A percentile compares a stretch with the other conserved stretches of the same genome.
Conservation (phyloP, 2,113 vertebrate genomes). For the Rostratula benghalensis region DNA sequence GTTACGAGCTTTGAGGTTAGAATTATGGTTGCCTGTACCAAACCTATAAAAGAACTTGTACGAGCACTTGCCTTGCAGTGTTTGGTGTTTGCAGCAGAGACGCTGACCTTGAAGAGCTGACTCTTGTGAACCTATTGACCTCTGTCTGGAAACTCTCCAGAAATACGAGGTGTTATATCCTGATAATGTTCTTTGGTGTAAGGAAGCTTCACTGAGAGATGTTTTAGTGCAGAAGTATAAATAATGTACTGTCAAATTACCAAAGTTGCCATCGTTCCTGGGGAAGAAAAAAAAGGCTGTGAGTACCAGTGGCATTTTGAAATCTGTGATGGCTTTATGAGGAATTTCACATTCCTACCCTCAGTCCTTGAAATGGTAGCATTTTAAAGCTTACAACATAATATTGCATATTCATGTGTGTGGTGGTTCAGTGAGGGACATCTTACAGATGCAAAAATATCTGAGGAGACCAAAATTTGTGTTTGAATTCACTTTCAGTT, state of each 20-base stretch:
- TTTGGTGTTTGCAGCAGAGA: neutral
- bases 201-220: neutral
- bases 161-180: neutral
- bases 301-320: neutral
- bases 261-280: neutral
- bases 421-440: neutral
- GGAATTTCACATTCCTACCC: neutral
- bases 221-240: neutral
- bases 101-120: neutral
- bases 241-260: neutral
- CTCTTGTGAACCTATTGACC: neutral
- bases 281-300: neutral
- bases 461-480: neutral
- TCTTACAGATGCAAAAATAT: neutral
- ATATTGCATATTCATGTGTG: neutral
- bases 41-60: neutral
- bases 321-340: neutral
- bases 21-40: neutral
- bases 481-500: neutral
- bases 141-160: neutral
- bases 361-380: neutral
- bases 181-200: neutral
- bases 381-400: neutral
- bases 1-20: neutral
- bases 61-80: fast-evolving